Percentiles rank a stretch among this genome's conserved stretches.
Evolutionary conservation across 2,888 invertebrate genomes (phyloP).

Genomic region (Drosophila lutescens): DNA sequence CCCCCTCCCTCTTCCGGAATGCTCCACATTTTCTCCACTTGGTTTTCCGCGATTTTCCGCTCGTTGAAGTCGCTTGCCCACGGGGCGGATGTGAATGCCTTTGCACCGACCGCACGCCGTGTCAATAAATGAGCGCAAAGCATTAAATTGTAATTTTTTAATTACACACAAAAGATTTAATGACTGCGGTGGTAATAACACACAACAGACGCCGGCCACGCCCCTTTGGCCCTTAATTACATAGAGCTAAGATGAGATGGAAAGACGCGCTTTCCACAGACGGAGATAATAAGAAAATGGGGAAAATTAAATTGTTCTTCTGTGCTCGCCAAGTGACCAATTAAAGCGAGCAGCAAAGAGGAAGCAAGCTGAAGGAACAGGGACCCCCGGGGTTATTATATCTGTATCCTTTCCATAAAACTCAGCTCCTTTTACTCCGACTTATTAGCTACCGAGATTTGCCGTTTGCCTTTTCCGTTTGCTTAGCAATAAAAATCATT

Average conservation of each 20-base stretch:
- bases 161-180: slow-evolving; percentile 77
- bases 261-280: slow-evolving; percentile 21
- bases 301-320: slow-evolving; percentile 79
- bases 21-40: slow-evolving; percentile 27
- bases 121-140: slow-evolving; percentile 68
- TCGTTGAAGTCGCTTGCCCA: slow-evolving; percentile 20
- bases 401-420: slow-evolving; percentile 29
- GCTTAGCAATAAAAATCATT: slow-evolving; percentile 75
- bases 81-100: slow-evolving; percentile 21
- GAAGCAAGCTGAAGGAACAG: slow-evolving; percentile 40
- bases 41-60: slow-evolving; percentile 32
- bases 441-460: slow-evolving; percentile 57
- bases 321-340: slow-evolving; percentile 74
- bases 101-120: slow-evolving; percentile 26
- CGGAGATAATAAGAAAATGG: slow-evolving; percentile 77
- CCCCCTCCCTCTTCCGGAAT: neutral
- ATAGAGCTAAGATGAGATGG: slow-evolving; percentile 30
- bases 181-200: slow-evolving; percentile 70
- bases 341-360: slow-evolving; percentile 69
- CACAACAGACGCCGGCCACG: slow-evolving; percentile 60
- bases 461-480: slow-evolving; percentile 39
- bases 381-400: slow-evolving; percentile 12
- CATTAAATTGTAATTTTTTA: slow-evolving; percentile 80
- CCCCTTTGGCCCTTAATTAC: slow-evolving; percentile 64
- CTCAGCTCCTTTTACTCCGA: slow-evolving; percentile 19